Evolutionary conservation across 2,113 vertebrate genomes (phyloP).

Genomic region (Vulpes vulpes): DNA sequence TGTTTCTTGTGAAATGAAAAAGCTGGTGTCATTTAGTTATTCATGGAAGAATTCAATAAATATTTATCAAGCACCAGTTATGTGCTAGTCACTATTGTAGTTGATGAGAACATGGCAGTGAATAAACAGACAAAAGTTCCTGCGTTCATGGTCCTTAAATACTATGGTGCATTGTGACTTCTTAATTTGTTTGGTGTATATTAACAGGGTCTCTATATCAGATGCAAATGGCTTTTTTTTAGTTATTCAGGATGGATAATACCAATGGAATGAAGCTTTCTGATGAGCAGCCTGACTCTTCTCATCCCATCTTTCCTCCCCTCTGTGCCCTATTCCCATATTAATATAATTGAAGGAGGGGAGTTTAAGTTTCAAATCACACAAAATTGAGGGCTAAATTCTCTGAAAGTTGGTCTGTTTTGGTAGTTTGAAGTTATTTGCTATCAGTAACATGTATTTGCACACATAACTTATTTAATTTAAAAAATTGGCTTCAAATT

Average conservation of each 20-base stretch:
- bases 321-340: neutral
- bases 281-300: neutral
- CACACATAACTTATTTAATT: slow-evolving; percentile 38
- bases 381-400: neutral
- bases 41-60: neutral
- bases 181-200: neutral
- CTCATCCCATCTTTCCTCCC: rapidly evolving
- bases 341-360: neutral
- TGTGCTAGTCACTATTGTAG: neutral
- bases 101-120: neutral
- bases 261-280: neutral
- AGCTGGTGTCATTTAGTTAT: neutral
- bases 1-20: neutral
- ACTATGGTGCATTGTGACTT: neutral
- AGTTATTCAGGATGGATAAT: neutral
- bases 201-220: neutral
- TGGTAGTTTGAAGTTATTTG: neutral
- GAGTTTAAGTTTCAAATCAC: neutral
- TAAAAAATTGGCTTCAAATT: neutral
- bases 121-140: neutral
- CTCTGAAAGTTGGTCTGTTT: neutral
- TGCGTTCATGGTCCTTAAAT: neutral
- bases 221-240: neutral
- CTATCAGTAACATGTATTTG: neutral
- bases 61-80: neutral